phyloP scores from a whole-genome alignment of 2,888 invertebrate species.

The Piscicola geometra region DNA sequence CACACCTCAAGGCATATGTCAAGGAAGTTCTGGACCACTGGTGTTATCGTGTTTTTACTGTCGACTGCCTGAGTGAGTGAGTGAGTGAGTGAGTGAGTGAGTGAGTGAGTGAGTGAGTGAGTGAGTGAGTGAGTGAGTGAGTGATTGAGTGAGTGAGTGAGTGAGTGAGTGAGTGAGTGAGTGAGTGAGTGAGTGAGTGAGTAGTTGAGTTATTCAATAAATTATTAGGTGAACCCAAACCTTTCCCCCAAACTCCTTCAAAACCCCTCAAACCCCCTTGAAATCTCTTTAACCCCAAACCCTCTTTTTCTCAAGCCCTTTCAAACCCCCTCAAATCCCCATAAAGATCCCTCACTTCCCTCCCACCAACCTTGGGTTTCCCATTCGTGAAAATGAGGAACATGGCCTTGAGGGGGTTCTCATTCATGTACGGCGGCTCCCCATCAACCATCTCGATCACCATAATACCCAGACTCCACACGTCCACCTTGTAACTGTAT shows the following conservation, averaged over 20 bases:
- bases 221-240: too few species aligned
- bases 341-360: constrained; percentile 64
- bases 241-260: too few species aligned
- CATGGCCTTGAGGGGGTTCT: constrained; percentile 79
- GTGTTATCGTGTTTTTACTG: not conserved
- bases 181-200: too few species aligned
- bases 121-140: too few species aligned
- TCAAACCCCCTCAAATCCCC: constrained; percentile 48
- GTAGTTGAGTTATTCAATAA: too few species aligned
- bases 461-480: constrained; percentile 98
- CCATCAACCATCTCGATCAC: constrained; percentile 99
- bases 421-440: constrained; percentile 97
- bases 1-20: not conserved
- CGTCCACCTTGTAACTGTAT: constrained; percentile 95
- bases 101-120: too few species aligned
- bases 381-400: constrained; percentile 46
- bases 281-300: constrained; percentile 47
- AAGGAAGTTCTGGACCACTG: not conserved
- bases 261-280: too few species aligned
- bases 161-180: too few species aligned
- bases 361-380: constrained; percentile 89
- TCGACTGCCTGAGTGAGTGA: not conserved
- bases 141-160: too few species aligned
- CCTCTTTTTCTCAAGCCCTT: constrained; percentile 56
- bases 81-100: too few species aligned